Base-by-base conservation (phyloP, 1,140 invertebrate genomes). In the Zaprionus tsacasi region DNA sequence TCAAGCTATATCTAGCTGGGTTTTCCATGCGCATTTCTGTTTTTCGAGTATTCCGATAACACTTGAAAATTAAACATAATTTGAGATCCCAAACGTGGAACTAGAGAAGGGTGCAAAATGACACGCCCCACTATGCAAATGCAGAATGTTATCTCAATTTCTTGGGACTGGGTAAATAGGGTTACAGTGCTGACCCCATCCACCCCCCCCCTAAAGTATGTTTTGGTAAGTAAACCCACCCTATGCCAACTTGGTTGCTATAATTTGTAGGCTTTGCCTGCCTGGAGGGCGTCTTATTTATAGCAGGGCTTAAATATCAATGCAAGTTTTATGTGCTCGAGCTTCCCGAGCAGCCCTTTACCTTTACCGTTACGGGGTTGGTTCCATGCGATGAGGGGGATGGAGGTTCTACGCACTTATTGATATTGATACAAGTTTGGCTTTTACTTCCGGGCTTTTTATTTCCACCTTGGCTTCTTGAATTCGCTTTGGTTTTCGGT, bases 391-490 rank as follows among this genome's bases (percentile, higher is more conserved):
- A 0, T 17, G 36, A 13, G 17, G 36, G 11, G 57, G 40, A 58
- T 55, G 21, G 21, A 21, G 1, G 1, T 21, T 21, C 21, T 59
- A 48, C 48, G 64, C 82, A 78, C 75, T 88, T 88, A 88, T 89
- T 89, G 74, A 76, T 88, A 89, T 89, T 89, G 82, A 87, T 89
- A 87, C 85, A 83, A 88, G 83, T 87, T 45, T 87, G 83, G 80
- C 67, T 78, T 70, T 50, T 50, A 50, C 45, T 50, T 50, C 45
- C 45, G 45, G 45, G 17, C 45, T 21, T 50, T 50, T 50, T 50
- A 25, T 25, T 50, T 50, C 17, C 45, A 21, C 11, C 45, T 10
- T 88, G 80, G 83, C 67, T 75, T 70, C 73, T 71, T 50, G 50
- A 66, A 56, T 72, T 76, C 63, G 61, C 25, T 61, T 72, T 67